These are phyloP conservation scores for Anolis carolinensis DNA, from an alignment of 2,113 vertebrate species.

Conservation along the genomic window DNA sequence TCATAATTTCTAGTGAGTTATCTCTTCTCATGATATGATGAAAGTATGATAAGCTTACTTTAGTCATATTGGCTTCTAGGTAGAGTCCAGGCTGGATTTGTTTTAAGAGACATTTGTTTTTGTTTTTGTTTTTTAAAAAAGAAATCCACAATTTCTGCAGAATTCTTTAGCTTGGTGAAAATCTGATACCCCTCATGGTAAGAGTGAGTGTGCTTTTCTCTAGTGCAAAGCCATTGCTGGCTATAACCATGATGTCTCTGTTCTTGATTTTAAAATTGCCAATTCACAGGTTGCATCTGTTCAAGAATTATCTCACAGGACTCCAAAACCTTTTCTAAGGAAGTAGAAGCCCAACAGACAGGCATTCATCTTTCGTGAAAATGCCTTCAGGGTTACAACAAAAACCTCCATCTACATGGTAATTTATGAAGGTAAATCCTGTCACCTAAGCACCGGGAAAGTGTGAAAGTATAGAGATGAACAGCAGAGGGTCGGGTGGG, in stretches of 20 bases:
- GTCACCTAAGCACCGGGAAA: not conserved
- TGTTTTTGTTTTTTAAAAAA: too few relatives aligned
- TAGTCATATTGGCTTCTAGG: too few relatives aligned
- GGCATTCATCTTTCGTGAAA: not conserved
- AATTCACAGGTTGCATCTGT: not conserved
- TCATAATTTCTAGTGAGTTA: too few relatives aligned
- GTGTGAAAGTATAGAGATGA: slow-evolving; percentile 34
- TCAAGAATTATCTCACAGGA: not conserved
- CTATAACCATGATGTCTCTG: not conserved
- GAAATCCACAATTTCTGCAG: too few relatives aligned
- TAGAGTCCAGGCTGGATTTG: too few relatives aligned
- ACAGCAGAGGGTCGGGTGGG: slow-evolving; percentile 17
- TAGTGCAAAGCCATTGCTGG: not conserved
- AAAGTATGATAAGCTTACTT: too few relatives aligned
- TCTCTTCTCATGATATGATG: too few relatives aligned
- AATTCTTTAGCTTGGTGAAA: not conserved
- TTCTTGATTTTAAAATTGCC: not conserved
- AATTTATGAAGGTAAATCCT: slow-evolving; percentile 23
- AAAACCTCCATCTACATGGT: not conserved
- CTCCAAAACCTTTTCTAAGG: not conserved
- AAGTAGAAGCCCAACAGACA: not conserved
- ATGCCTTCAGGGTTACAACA: slow-evolving; percentile 16
- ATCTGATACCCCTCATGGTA: not conserved
- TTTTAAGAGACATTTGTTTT: too few relatives aligned
- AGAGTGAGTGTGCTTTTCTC: not conserved